Conservation (phyloP, 2,888 invertebrate genomes). For the Alcis repandata region DNA sequence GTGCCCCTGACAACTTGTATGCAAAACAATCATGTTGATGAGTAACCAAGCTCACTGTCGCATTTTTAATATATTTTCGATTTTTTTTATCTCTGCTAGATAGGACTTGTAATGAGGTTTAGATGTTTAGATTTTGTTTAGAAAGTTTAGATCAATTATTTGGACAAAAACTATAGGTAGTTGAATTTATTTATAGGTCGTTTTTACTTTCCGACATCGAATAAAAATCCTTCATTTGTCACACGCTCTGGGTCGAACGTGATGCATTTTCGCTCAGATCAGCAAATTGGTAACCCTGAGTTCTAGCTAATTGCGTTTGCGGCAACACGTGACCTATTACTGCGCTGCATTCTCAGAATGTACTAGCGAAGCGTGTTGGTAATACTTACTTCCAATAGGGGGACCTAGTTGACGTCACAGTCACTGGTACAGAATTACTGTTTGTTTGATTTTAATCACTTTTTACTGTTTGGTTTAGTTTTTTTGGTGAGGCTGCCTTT, state of each 20-base stretch:
- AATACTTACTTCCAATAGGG: slow-evolving; percentile 1
- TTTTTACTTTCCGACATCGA: neutral
- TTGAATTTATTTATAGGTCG: neutral
- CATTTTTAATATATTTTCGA: too few relatives aligned
- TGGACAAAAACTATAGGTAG: too few relatives aligned
- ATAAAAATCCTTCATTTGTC: too few relatives aligned
- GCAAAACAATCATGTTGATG: too few relatives aligned
- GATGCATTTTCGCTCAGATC: slow-evolving; percentile 4
- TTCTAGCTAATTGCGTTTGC: slow-evolving; percentile 22
- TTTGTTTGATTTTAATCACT: too few relatives aligned
- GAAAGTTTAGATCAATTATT: too few relatives aligned
- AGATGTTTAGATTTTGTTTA: too few relatives aligned
- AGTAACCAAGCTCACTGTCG: too few relatives aligned
- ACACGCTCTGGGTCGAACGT: neutral
- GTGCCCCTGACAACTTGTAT: too few relatives aligned
- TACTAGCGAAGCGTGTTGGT: neutral
- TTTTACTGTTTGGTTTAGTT: neutral
- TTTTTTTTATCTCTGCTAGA: too few relatives aligned
- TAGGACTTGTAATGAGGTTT: too few relatives aligned
- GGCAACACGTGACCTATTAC: slow-evolving; percentile 30
- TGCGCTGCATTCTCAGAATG: slow-evolving; percentile 11
- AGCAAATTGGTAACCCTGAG: slow-evolving; percentile 10
- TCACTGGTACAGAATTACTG: neutral
- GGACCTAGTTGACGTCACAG: neutral
- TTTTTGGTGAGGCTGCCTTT: too few relatives aligned